phyloP scores from a whole-genome alignment of 2,113 vertebrate genomes.

The Hiodon alosoides region DNA sequence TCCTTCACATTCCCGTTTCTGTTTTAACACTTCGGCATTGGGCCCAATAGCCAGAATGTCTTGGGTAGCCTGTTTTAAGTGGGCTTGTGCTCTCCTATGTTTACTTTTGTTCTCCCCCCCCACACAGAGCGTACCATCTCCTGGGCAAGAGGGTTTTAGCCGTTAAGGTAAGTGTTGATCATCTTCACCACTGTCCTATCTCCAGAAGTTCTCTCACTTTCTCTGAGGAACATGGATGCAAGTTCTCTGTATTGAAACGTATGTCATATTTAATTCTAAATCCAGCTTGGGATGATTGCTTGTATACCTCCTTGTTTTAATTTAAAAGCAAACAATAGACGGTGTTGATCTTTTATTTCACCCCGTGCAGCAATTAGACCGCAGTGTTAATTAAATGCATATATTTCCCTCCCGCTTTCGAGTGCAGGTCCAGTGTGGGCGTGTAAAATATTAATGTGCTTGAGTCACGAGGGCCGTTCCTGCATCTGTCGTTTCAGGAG shows the following conservation, averaged over 20 bases:
- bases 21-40: too few relatives aligned
- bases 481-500: neutral
- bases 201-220: neutral
- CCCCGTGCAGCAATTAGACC: neutral
- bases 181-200: neutral
- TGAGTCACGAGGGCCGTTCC: neutral
- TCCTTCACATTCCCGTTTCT: too few relatives aligned
- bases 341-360: neutral
- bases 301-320: neutral
- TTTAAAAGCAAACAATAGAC: slow-evolving; percentile 1
- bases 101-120: neutral
- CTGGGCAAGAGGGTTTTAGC: slow-evolving; percentile 74
- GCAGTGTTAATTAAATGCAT: slow-evolving; percentile 26
- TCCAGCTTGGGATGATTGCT: neutral
- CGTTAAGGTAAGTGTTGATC: slow-evolving; percentile 63
- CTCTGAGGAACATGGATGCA: neutral
- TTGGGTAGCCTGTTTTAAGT: neutral
- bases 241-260: neutral
- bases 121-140: slow-evolving; percentile 68
- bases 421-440: neutral
- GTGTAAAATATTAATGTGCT: neutral
- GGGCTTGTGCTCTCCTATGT: neutral
- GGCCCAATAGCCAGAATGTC: neutral
- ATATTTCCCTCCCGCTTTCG: slow-evolving; percentile 10
- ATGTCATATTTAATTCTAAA: neutral